Conservation (phyloP, 2,888 invertebrate species). For the Hemistola chrysoprasaria region DNA sequence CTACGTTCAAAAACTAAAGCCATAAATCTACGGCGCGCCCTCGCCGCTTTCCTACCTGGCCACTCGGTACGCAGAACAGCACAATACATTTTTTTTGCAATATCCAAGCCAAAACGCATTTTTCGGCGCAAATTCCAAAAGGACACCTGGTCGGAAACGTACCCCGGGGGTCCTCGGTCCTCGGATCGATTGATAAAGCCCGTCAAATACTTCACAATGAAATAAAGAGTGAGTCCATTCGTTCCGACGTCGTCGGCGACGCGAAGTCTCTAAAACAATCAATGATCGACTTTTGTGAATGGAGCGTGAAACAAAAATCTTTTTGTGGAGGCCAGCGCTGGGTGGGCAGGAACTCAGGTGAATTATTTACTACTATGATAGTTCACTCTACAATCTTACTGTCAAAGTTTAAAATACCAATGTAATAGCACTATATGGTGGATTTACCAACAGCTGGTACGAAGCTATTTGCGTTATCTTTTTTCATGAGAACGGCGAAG, state of each 20-base stretch:
- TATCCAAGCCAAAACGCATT: constrained; percentile 67
- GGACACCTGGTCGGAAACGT: constrained; percentile 81
- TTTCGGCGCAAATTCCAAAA: constrained; percentile 78
- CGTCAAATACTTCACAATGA: constrained; percentile 62
- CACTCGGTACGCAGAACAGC: constrained; percentile 67
- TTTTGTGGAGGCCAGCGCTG: constrained; percentile 49
- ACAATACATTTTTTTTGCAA: constrained; percentile 71
- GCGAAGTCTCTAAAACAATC: constrained; percentile 79
- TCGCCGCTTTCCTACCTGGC: constrained; percentile 64
- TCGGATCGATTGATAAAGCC: constrained; percentile 75
- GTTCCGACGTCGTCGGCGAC: constrained; percentile 68
- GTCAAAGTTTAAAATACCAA: too few relatives aligned
- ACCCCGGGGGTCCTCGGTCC: constrained; percentile 69
- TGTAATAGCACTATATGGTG: too few relatives aligned
- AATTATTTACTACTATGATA: constrained; percentile 41
- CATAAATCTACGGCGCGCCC: constrained; percentile 37
- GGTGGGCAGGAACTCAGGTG: constrained; percentile 66
- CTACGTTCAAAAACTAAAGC: constrained; percentile 39
- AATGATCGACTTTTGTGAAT: constrained; percentile 76
- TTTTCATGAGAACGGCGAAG: too few relatives aligned
- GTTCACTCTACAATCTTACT: background rate
- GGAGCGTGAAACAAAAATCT: constrained; percentile 68
- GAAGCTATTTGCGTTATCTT: too few relatives aligned
- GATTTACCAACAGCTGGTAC: too few relatives aligned
- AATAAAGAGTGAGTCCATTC: constrained; percentile 49